Conservation (phyloP, 2,888 invertebrate species). For the Sabellastarte sp. region DNA sequence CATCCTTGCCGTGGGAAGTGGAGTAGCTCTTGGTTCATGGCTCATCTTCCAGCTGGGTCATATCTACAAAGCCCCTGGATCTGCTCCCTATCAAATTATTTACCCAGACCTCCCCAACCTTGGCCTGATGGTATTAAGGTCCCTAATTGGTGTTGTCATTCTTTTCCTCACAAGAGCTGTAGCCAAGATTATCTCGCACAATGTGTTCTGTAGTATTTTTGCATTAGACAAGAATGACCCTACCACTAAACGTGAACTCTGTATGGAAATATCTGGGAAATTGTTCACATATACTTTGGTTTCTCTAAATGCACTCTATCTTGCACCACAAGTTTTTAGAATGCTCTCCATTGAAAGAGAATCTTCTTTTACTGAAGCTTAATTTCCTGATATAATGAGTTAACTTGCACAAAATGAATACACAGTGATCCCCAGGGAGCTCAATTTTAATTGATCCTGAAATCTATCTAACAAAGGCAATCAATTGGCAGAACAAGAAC, state of each 20-base stretch:
- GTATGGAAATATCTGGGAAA: constrained; percentile 78
- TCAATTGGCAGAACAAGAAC: too few relatives aligned
- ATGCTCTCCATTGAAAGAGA: constrained; percentile 73
- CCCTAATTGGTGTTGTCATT: constrained; percentile 71
- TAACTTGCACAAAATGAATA: too few relatives aligned
- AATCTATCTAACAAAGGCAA: too few relatives aligned
- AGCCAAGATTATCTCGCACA: constrained; percentile 72
- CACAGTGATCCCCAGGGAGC: too few relatives aligned
- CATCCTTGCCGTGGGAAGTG: constrained; percentile 68
- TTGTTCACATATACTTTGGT: constrained; percentile 79
- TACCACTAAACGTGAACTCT: constrained; percentile 60
- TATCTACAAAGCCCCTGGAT: constrained; percentile 59
- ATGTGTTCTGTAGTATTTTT: constrained; percentile 71
- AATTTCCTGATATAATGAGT: too few relatives aligned
- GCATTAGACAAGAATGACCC: constrained; percentile 70
- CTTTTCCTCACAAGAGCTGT: constrained; percentile 69
- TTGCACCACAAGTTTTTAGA: constrained; percentile 77
- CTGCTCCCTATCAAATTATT: constrained; percentile 75
- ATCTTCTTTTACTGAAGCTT: constrained; percentile 31
- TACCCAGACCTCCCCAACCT: constrained; percentile 71
- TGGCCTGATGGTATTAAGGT: constrained; percentile 53
- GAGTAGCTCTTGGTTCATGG: constrained; percentile 80
- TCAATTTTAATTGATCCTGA: too few relatives aligned
- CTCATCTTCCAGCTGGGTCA: constrained; percentile 75
- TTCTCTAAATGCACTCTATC: constrained; percentile 75